Conservation (phyloP, 2,888 invertebrate genomes). For the Caenorhabditis angaria region DNA sequence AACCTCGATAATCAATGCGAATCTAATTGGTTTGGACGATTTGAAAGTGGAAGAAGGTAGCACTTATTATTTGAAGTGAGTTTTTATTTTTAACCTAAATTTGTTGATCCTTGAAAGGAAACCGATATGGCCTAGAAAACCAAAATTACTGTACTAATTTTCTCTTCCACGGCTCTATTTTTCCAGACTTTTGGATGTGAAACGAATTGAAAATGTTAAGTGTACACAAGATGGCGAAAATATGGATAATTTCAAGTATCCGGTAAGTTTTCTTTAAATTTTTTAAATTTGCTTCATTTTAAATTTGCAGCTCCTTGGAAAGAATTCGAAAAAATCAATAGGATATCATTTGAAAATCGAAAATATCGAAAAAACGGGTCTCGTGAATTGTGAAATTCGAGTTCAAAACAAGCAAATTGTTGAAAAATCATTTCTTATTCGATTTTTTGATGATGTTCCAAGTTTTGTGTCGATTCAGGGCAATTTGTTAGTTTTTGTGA, state of each 20-base stretch:
- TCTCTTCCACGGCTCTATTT: neutral
- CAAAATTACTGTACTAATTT: neutral
- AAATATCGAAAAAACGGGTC: constrained; percentile 28
- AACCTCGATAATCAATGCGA: constrained; percentile 30
- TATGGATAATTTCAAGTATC: constrained; percentile 38
- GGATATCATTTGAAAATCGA: constrained; percentile 39
- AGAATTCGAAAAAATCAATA: constrained; percentile 23
- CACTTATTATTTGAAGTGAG: constrained; percentile 37
- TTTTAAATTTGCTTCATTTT: neutral
- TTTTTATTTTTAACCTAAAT: neutral
- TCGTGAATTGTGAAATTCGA: constrained; percentile 28
- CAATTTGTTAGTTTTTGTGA: too few species aligned
- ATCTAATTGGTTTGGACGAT: constrained; percentile 21
- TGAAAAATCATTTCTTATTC: constrained; percentile 10
- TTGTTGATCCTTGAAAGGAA: neutral
- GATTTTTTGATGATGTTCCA: neutral
- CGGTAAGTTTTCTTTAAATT: constrained; percentile 11
- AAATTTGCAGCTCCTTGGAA: constrained; percentile 21
- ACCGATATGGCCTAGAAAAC: too few species aligned
- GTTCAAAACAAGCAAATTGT: constrained; percentile 28
- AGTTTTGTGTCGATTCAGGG: too few species aligned
- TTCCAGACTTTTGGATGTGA: constrained; percentile 34
- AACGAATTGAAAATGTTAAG: constrained; percentile 35
- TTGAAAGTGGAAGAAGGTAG: constrained; percentile 30
- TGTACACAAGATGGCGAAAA: constrained; percentile 31